Evolutionary conservation across 2,888 invertebrate genomes (phyloP), one percentile per base, ranked within the genome.

Genomic region (Parelbella ahira): DNA sequence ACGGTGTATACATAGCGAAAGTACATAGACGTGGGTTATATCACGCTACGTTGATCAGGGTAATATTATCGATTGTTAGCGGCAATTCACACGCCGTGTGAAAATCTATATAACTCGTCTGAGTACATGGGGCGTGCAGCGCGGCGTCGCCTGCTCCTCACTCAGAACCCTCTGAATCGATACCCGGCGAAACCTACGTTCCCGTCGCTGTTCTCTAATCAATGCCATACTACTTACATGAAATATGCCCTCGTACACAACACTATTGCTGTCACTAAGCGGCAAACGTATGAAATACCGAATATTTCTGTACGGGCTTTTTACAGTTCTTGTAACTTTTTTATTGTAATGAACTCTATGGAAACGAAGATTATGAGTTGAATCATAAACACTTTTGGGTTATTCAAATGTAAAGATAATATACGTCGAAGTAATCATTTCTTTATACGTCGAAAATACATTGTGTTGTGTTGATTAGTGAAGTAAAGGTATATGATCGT

Each of bases 101-200:
- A 34, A 42, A 42, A 42, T 42, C 41, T 42, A 34, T 33, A 45
- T 45, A n/a, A 45, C 42, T 42, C 41, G 41, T 38, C 32, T 44
- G 46, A 39, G 43, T 42, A 37, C 36, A 45, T 45, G 47, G 23
- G 45, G 44, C 25, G 37, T 45, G 47, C 47, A 37, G 20, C 45
- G 48, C 36, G 37, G 32, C 29, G 44, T 36, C 46, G 36, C 43
- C 44, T 48, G 51, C 45, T 46, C 38, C 50, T 48, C 53, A 51
- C 49, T 54, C 48, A 43, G 47, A 44, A 43, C 48, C 46, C 51
- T 49, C 44, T 37, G 50, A 54, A 61, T 61, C 60, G 53, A 61
- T 61, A 59, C 47, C 44, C 44, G 49, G 29, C 45, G 46, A 38
- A 50, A 51, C 50, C 37, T 45, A 30, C 49, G 41, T 34, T 50